Base-by-base conservation (phyloP, 2,113 vertebrate genomes). In the Cavia aperea region DNA sequence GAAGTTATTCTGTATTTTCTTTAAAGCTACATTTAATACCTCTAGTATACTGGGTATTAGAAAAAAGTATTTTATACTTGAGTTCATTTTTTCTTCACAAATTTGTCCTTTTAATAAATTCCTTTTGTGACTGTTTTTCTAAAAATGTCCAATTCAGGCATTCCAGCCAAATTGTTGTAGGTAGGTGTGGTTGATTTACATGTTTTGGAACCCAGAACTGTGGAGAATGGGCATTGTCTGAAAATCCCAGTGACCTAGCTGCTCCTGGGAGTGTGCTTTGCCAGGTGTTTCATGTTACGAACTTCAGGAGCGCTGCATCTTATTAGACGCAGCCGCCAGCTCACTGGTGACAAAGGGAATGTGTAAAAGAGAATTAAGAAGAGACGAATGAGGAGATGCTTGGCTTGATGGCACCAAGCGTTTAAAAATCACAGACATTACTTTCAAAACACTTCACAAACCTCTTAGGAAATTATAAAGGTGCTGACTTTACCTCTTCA, bases 211-310 rank as follows among this genome's bases (percentile, higher is more conserved):
- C 21, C 56, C 94, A 11, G 26, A 84, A 63, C 58, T 87, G 36
- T 94, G 89, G 31, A 36, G 36, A 94, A 62, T 86, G 7, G 49
- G 33, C 62, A 18, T 31, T 93, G 79, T 90, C 94, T 91, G 92
- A 87, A 88, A 86, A 95, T 81, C 31, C 83, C n/a, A 29, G 49
- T 95, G 90, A 94, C 90, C 96, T 97, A 91, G 94, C 78, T 94
- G 90, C 92, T 97, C 90, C 86, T 92, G 90, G 68, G 39, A 65
- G 92, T 70, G 94, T 78, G 56, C 73, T 49, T 88, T 94, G 96
- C 75, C 97, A 96, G 95, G 62, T 97, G 97, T 96, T 97, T 97
- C 95, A 60, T 89, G 88, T 97, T 97, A 97, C 92, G 91, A 72
- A 86, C 91, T 97, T 86, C 93, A 7, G 72, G 86, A 94, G 75